phyloP scores from a whole-genome alignment of 2,113 vertebrate species.

The Pomatorhinus ruficollis region DNA sequence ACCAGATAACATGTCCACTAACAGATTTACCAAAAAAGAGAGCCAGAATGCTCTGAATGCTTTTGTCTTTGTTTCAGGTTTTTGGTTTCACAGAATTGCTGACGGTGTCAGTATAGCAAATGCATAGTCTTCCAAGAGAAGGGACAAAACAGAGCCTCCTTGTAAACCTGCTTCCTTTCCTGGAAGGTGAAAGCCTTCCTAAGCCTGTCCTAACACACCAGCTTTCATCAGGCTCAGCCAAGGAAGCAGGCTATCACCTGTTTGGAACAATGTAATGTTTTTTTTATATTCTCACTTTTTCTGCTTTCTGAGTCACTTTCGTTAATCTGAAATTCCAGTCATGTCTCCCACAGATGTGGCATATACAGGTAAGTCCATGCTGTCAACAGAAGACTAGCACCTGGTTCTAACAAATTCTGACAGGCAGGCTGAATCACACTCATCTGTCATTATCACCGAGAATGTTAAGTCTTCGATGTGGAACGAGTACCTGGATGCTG shows the following conservation, averaged over 20 bases:
- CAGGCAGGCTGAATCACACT: background rate
- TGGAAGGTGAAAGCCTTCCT: background rate
- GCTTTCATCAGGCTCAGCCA: background rate
- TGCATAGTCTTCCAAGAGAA: background rate
- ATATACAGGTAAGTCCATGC: background rate
- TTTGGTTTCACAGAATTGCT: background rate
- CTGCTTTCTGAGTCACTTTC: conserved; percentile 5
- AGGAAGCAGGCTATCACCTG: conserved; percentile 7
- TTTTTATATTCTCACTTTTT: background rate
- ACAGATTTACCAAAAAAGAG: background rate
- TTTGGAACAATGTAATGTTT: background rate
- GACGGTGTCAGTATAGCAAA: background rate
- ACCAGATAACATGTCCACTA: background rate
- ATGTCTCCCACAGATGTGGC: background rate
- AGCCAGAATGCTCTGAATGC: background rate
- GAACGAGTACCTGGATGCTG: background rate
- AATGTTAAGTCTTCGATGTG: background rate
- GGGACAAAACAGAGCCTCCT: background rate
- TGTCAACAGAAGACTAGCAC: background rate
- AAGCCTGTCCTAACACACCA: background rate
- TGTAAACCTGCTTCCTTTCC: background rate
- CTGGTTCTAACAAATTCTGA: background rate
- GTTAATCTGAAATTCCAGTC: background rate
- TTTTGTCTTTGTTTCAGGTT: background rate
- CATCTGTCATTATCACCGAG: background rate